Conservation (phyloP, 2,888 invertebrate species). For the Caenorhabditis wallacei region DNA sequence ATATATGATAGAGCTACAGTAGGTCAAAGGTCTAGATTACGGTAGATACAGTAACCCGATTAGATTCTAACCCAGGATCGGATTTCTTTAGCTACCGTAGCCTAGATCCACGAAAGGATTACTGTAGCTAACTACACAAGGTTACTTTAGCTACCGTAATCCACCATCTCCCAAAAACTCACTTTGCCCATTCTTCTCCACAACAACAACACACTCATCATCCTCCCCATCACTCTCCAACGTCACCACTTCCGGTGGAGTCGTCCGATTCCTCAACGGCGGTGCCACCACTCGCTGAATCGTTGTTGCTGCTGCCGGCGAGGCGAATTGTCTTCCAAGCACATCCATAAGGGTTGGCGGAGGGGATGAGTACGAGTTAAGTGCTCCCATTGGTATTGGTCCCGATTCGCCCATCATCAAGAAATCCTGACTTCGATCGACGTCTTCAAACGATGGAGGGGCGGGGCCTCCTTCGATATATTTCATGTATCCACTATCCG, state of each 20-base stretch:
- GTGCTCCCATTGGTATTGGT: not conserved
- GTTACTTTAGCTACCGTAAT: too few species aligned
- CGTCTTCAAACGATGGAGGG: not conserved
- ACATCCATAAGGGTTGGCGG: slow-evolving; percentile 6
- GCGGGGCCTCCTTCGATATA: not conserved
- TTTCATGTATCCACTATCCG: slow-evolving; percentile 11
- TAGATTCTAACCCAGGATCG: too few species aligned
- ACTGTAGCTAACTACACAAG: too few species aligned
- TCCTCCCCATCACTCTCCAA: slow-evolving; percentile 12
- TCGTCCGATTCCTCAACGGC: too few species aligned
- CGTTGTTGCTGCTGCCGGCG: too few species aligned
- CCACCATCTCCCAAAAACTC: too few species aligned
- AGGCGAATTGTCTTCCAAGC: not conserved
- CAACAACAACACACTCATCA: slow-evolving; percentile 3
- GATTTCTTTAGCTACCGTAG: too few species aligned
- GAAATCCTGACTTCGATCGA: not conserved
- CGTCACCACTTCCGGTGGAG: not conserved
- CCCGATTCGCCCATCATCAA: slow-evolving; percentile 11
- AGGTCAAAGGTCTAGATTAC: too few species aligned
- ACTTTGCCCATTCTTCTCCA: not conserved
- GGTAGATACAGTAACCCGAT: too few species aligned
- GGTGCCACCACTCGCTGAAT: too few species aligned
- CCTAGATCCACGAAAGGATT: too few species aligned
- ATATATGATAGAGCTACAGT: too few species aligned
- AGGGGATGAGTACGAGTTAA: not conserved